Evolutionary conservation across 2,888 invertebrate species (phyloP), one percentile per base, ranked within the genome.

Genomic region (Polyommatus icarus): DNA sequence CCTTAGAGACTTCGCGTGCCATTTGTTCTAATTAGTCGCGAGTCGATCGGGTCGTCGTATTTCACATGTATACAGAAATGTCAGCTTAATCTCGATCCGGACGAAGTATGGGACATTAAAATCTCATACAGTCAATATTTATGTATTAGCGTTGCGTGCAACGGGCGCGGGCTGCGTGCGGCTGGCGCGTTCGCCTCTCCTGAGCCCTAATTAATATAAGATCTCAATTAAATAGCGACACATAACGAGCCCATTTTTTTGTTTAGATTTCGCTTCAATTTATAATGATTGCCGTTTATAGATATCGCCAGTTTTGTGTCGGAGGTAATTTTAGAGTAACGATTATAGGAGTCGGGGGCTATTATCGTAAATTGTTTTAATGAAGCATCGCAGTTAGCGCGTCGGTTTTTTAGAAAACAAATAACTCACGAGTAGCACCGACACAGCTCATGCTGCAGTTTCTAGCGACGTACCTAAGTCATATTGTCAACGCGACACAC

Each of bases 161-260:
- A 93, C 93, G 93, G 92, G 93, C 87, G 82, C 86, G 84, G 86
- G 85, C 88, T 93, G 93, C 94, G 93, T 94, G 93, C 87, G 92
- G 89, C 88, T 88, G 89, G 84, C 91, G 91, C 92, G 91, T 93
- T 92, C 89, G 87, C 87, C 84, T 85, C 85, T 86, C 86, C 86
- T 88, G 86, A 90, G 89, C 90, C 88, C 93, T 93, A 94, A 94
- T 94, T 94, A 94, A 94, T 94, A 94, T 93, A 93, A 93, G 93
- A 93, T 94, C 94, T 94, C 94, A 94, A 94, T 94, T 94, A 94
- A 94, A 93, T 89, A 88, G 91, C 91, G 91, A 93, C 93, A 92
- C 90, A 91, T 91, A 92, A 91, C 88, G 90, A 91, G 89, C 86
- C 87, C 18, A 88, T 88, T 90, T 91, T 92, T 91, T 92, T 90